phyloP scores from a whole-genome alignment of 2,797 vertebrate species.

The Naso thynnoides region DNA sequence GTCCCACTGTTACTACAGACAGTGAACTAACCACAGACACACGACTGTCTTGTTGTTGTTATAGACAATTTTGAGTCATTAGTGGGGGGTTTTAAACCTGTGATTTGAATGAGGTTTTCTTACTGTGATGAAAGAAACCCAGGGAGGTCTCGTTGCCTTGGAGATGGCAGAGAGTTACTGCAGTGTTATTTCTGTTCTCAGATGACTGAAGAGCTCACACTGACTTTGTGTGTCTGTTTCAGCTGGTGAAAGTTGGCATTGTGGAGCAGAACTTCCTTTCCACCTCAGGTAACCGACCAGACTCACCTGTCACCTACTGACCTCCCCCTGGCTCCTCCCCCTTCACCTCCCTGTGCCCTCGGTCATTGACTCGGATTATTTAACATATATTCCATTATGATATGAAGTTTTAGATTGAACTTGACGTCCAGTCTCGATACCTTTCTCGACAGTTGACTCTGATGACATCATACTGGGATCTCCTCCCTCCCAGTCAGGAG shows the following conservation, averaged over 20 bases:
- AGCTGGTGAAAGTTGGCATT: conserved; percentile 82
- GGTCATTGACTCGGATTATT: background rate
- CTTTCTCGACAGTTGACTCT: conserved; percentile 79
- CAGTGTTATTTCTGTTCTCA: background rate
- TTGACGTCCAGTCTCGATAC: background rate
- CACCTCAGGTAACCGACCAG: conserved; percentile 56
- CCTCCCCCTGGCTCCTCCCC: background rate
- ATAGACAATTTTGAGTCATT: too few species aligned
- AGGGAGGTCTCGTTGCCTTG: background rate
- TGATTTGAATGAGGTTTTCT: too few species aligned
- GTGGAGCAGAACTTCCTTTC: conserved; percentile 79
- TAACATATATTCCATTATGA: background rate
- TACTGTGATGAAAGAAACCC: too few species aligned
- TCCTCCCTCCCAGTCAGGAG: conserved; percentile 56
- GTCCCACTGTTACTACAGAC: background rate
- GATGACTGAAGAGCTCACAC: too few species aligned
- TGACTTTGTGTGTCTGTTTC: background rate
- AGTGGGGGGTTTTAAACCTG: too few species aligned
- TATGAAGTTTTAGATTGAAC: background rate
- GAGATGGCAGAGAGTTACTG: background rate
- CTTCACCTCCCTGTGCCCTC: background rate
- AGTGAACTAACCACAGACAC: too few species aligned
- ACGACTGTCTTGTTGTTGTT: too few species aligned
- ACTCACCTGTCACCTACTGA: background rate
- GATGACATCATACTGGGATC: conserved; percentile 86